Evolutionary conservation across 2,113 vertebrate species (phyloP), one percentile per base, ranked within the genome.

Genomic region (Rallus limicola): DNA sequence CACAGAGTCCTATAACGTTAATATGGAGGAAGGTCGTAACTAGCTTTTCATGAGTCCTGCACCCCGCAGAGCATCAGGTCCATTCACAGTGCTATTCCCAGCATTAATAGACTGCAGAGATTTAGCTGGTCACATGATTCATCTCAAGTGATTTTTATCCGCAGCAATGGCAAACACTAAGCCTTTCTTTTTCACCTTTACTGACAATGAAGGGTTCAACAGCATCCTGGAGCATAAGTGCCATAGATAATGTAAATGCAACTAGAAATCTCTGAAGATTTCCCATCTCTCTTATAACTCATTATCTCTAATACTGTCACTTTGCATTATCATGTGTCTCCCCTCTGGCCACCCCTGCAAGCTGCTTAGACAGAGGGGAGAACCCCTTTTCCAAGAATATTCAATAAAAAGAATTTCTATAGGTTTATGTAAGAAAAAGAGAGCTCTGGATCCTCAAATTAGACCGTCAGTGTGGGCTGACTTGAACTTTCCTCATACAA

Each of bases 101-200:
- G 62, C 53, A 68, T 62, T 78, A 96, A 88, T 29, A 60, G 52
- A 92, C 76, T 60, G 53, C 36, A 68, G 65, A 93, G 34, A 79
- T 90, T 92, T 71, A 72, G 33, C 34, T 71, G 33, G 25, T 69
- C 53, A 20, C 19, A 17, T 31, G 28, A 26, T 75, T 84, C 36
- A 29, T 94, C 42, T 74, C 69, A 71, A 84, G 34, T 13, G 21
- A 59, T 83, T 95, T 96, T 88, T 94, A 92, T 64, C 86, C 48
- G 63, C 50, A 78, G 9, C 10, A 28, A 13, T 15, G 7, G 56
- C 52, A 86, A 82, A 56, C 0, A 1, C 42, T 64, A 67, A 83
- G 40, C n/a, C 33, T 94, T 94, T 88, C 17, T 70, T 86, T 3
- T 71, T 92, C 80, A 81, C 48, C 42, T 92, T 86, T 60, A n/a